These are phyloP conservation scores for Papilio helenus DNA, from an alignment of 1,140 invertebrate species.

Conservation along the genomic window DNA sequence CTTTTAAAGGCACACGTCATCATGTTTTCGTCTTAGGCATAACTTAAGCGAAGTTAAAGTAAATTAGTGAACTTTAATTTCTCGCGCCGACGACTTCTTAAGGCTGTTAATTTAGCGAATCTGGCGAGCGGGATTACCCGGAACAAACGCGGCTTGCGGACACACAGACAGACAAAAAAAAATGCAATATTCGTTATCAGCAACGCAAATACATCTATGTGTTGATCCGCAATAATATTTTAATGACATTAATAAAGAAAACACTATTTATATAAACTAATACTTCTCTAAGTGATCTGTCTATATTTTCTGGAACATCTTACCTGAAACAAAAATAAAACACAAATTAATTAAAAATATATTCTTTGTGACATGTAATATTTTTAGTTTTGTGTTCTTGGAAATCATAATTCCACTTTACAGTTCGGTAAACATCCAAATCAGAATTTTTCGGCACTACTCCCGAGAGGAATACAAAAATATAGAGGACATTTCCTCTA, in stretches of 20 bases:
- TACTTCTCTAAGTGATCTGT: too few relatives aligned
- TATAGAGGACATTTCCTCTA: not conserved
- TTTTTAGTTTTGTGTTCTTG: too few relatives aligned
- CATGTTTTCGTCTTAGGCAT: not conserved
- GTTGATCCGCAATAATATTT: too few relatives aligned
- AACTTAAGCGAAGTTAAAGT: not conserved
- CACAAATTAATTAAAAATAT: too few relatives aligned
- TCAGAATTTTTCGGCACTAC: not conserved
- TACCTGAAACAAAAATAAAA: constrained; percentile 2
- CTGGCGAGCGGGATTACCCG: not conserved
- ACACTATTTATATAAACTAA: too few relatives aligned
- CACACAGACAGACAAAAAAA: too few relatives aligned
- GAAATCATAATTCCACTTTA: not conserved
- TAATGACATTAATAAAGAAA: too few relatives aligned
- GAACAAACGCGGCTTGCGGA: too few relatives aligned
- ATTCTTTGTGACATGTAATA: too few relatives aligned
- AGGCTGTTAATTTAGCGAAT: not conserved
- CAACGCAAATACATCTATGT: too few relatives aligned
- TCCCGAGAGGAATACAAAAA: not conserved
- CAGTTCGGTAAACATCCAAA: not conserved
- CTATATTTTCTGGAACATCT: not conserved
- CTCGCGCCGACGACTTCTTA: not conserved
- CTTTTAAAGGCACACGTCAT: not conserved
- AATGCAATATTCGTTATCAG: too few relatives aligned
- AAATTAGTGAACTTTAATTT: constrained; percentile 16